Base-by-base conservation (phyloP, 2,797 vertebrate genomes). In the Phrynocephalus forsythii region DNA sequence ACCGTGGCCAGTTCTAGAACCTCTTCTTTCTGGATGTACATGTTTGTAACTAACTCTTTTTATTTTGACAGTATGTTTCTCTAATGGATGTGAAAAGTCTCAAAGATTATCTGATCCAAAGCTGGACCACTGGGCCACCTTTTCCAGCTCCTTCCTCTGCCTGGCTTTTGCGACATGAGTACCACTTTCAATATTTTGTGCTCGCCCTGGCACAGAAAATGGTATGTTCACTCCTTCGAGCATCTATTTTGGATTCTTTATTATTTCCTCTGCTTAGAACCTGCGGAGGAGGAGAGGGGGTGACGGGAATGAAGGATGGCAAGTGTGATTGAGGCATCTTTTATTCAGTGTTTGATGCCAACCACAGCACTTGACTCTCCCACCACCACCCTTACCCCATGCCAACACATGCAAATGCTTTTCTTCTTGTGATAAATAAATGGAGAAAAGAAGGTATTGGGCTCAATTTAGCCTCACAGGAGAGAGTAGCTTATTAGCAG, bases 161-260 rank as follows among this genome's bases (percentile, higher is more conserved):
- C 0, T 99, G 98, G 99, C 96, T 99, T 78, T 95, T 99, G 71
- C 97, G 96, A 79, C 98, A 99, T 1, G 99, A 99, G 73, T 97
- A 98, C 95, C 98, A 99, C 91, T 97, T 99, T 84, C 97, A 99
- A 83, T 98, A 98, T 94, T 96, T 98, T 56, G 96, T 98, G 60
- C 96, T 99, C 60, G 88, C 91, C 0, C 93, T 99, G 90, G 96
- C 98, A 44, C 96, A 89, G 92, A 98, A 94, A 96, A 95, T 92
- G 97, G 99, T 99, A 96, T 71, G 0, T 0, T 28, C 48, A 8
- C 2, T 22, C 26, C 13, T 66, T 79, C 56, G 7, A 0, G n/a
- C 7, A 38, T 63, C 48, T n/a, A 24, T 66, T 22, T 38, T 50
- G 48, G 11, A 33, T 71, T 76, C 33, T 38, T 50, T 11, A 52